Evolutionary conservation across 2,113 vertebrate genomes (phyloP).

Genomic region (Stegastes partitus): DNA sequence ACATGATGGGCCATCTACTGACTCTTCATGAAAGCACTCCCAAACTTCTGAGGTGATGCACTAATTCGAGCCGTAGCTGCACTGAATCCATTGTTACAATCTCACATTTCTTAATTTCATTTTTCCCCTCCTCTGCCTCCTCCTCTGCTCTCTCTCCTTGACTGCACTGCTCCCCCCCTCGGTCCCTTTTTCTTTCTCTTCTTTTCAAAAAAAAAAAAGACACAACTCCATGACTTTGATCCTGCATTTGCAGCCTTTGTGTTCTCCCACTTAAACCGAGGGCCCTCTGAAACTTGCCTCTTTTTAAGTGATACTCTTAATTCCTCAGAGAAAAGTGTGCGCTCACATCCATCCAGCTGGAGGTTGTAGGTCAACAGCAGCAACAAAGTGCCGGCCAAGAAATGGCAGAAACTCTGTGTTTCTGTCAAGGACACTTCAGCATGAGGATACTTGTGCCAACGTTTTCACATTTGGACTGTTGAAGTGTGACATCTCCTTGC

Average conservation of each 20-base stretch:
- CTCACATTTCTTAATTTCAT: background rate
- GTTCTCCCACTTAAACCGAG: constrained; percentile 41
- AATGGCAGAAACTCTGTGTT: background rate
- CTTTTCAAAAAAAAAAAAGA: constrained; percentile 41
- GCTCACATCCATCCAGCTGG: background rate
- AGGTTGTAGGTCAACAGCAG: constrained; percentile 24
- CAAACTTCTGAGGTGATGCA: background rate
- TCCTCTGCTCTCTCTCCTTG: background rate
- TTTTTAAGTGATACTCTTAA: constrained; percentile 36
- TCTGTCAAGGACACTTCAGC: constrained; percentile 19
- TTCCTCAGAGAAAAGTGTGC: constrained; percentile 7
- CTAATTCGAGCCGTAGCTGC: constrained; percentile 6
- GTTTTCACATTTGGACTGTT: background rate
- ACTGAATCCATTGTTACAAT: constrained; percentile 9
- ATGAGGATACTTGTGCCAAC: background rate
- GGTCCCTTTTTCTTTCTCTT: constrained; percentile 22
- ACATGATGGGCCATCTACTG: background rate
- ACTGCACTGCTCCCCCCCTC: constrained; percentile 22
- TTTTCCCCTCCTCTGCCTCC: background rate
- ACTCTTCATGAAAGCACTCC: background rate
- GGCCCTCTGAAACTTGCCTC: constrained; percentile 49
- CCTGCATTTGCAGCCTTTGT: constrained; percentile 35
- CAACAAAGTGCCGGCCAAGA: constrained; percentile 10
- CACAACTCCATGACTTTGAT: constrained; percentile 43
- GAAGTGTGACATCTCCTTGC: background rate